Percentiles rank a stretch among this genome's conserved stretches.
Evolutionary conservation across 2,113 vertebrate species (phyloP).

Genomic region (Syrmaticus mikado): DNA sequence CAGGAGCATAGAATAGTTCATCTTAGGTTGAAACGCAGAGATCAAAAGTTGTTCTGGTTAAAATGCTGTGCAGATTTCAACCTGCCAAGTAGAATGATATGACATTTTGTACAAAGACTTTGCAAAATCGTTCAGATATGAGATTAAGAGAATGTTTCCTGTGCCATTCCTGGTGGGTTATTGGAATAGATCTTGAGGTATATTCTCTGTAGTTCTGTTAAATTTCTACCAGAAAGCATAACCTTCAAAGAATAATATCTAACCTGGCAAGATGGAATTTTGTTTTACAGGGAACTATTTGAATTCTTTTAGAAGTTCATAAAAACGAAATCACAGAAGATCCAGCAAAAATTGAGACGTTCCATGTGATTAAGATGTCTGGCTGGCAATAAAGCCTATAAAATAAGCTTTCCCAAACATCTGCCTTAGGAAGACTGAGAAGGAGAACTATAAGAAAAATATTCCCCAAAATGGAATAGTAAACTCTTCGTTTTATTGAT

Average conservation of each 20-base stretch:
- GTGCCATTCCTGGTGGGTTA: background rate
- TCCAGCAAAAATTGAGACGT: background rate
- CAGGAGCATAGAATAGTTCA: constrained; percentile 15
- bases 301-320: background rate
- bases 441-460: background rate
- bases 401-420: background rate
- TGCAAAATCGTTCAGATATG: background rate
- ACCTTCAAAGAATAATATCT: background rate
- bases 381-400: background rate
- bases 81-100: background rate
- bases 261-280: constrained; percentile 1
- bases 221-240: background rate
- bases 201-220: background rate
- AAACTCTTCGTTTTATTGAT: background rate
- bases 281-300: constrained; percentile 4
- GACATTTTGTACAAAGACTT: background rate
- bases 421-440: background rate
- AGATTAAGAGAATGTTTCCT: background rate
- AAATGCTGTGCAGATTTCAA: constrained; percentile 13
- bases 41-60: constrained; percentile 53
- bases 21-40: constrained; percentile 30
- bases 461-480: background rate
- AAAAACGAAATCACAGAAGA: constrained; percentile 38
- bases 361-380: constrained; percentile 1
- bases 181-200: background rate